Percentiles rank a stretch among this genome's conserved stretches.
phyloP scores from a whole-genome alignment of 2,888 invertebrate species.

The Andrena marginata region DNA sequence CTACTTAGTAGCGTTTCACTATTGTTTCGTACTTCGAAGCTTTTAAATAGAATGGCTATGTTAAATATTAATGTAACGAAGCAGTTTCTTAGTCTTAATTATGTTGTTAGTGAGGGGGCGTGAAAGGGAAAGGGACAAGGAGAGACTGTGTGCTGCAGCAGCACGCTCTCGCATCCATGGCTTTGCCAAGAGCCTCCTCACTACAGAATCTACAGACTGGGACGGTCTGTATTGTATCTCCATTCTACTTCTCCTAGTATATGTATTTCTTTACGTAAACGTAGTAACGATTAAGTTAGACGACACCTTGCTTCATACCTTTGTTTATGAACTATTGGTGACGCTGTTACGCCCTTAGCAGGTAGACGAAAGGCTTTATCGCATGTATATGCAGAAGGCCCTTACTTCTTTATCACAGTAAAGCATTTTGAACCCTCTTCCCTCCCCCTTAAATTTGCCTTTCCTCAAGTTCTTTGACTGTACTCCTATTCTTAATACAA shows the following conservation, averaged over 20 bases:
- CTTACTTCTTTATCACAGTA: background rate
- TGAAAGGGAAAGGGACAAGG: conserved; percentile 86
- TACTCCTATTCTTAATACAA: background rate
- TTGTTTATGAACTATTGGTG: conserved; percentile 20
- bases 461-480: background rate
- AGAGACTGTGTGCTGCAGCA: conserved; percentile 88
- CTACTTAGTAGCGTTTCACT: conserved; percentile 10
- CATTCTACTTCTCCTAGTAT: conserved; percentile 65
- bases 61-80: conserved; percentile 49
- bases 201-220: conserved; percentile 84
- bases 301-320: conserved; percentile 25
- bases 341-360: background rate
- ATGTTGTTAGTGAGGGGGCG: conserved; percentile 84
- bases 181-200: conserved; percentile 88
- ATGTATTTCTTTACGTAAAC: conserved; percentile 12
- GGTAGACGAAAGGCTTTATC: conserved; percentile 15
- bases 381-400: conserved; percentile 25
- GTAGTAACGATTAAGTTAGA: background rate
- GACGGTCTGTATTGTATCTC: conserved; percentile 83
- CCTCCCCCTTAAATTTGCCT: background rate
- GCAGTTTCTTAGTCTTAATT: conserved; percentile 76
- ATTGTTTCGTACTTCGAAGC: background rate
- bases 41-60: conserved; percentile 7
- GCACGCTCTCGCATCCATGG: conserved; percentile 89
- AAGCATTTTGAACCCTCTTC: background rate